phyloP scores from a whole-genome alignment of 2,888 invertebrate species.

The Euplexia lucipara region DNA sequence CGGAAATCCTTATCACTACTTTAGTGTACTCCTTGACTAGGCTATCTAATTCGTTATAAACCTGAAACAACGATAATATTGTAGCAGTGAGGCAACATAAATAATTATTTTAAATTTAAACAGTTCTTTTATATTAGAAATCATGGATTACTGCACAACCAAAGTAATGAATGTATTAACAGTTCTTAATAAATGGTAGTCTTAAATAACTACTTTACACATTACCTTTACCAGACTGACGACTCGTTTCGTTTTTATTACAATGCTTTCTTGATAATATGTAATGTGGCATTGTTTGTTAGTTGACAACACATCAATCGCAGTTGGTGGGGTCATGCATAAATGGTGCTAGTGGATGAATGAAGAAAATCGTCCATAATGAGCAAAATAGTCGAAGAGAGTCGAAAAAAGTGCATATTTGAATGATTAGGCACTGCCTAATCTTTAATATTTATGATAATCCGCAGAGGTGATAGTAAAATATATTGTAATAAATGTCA shows the following conservation, averaged over 20 bases:
- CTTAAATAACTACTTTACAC: constrained; percentile 3
- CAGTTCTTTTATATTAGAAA: background rate
- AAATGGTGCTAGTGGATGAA: background rate
- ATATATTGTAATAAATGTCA: background rate
- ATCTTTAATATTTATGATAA: background rate
- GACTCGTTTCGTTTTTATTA: background rate
- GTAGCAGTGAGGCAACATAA: background rate
- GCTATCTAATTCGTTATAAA: constrained; percentile 91
- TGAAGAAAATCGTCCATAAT: background rate
- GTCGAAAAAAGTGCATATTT: no score
- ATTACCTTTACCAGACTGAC: background rate
- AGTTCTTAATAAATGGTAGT: constrained; percentile 1
- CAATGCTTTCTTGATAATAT: background rate
- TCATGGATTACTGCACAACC: background rate
- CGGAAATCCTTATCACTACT: constrained; percentile 92
- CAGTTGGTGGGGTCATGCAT: background rate
- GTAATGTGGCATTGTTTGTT: background rate
- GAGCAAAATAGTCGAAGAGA: background rate
- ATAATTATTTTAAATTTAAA: no score
- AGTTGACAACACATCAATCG: background rate
- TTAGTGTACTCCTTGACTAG: constrained; percentile 92
- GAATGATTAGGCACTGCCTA: background rate
- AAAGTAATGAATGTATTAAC: constrained; percentile 3
- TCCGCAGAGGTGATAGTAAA: background rate
- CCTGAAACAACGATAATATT: constrained; percentile 81